Conservation (phyloP, 1,140 invertebrate genomes). For the Pseudomyrmex gracilis region DNA sequence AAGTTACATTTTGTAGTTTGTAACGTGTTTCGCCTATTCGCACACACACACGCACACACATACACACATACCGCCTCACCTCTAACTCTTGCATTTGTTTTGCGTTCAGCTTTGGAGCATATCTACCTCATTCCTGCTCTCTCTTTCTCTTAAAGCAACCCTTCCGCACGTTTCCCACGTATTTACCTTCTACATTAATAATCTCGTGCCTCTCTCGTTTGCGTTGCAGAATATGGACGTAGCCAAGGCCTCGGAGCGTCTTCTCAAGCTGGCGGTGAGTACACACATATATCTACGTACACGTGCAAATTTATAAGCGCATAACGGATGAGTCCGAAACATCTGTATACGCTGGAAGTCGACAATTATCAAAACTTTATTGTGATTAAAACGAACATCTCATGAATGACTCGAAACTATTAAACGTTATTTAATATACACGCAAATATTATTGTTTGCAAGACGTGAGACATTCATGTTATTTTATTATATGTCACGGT, state of each 20-base stretch:
- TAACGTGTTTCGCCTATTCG: conserved; percentile 51
- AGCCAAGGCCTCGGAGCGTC: conserved; percentile 91
- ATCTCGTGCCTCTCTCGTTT: conserved; percentile 76
- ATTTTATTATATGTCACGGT: not conserved
- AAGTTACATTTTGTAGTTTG: conserved; percentile 68
- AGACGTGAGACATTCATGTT: not conserved
- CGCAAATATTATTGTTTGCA: not conserved
- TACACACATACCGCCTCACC: not conserved
- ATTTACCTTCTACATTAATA: conserved; percentile 73
- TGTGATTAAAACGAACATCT: not conserved
- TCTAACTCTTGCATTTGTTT: conserved; percentile 69
- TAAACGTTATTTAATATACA: not conserved
- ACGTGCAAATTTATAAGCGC: conserved; percentile 46
- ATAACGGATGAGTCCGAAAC: conserved; percentile 33
- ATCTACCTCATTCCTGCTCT: conserved; percentile 35
- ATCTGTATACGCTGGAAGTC: not conserved
- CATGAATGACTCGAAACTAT: not conserved
- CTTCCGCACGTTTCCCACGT: conserved; percentile 46
- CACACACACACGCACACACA: not conserved
- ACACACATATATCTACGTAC: conserved; percentile 33
- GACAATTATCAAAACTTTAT: conserved; percentile 10
- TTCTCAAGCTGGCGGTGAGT: conserved; percentile 94
- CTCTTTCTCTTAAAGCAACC: conserved; percentile 30
- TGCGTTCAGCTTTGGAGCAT: conserved; percentile 56
- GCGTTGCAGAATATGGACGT: conserved; percentile 94